phyloP scores from a whole-genome alignment of 2,113 vertebrate species.

The Noctilio leporinus region DNA sequence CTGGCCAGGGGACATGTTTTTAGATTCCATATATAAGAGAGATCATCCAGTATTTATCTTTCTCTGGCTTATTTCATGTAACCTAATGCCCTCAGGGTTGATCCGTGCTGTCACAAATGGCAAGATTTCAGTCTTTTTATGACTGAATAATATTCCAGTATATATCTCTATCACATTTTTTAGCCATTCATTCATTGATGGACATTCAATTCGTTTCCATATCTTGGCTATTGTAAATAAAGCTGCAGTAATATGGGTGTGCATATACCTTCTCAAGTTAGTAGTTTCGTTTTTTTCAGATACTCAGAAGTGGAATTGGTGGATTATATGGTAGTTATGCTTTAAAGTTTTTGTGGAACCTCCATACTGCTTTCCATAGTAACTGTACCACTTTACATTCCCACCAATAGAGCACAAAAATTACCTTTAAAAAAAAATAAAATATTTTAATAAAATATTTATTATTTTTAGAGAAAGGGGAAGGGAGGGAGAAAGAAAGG shows the following conservation, averaged over 20 bases:
- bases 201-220: not conserved
- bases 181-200: not conserved
- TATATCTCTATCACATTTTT: not conserved
- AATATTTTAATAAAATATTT: too few species aligned
- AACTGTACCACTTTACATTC: not conserved
- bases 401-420: not conserved
- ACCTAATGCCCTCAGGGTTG: not conserved
- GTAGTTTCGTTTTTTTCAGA: too few species aligned
- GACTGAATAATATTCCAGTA: not conserved
- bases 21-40: not conserved
- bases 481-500: too few species aligned
- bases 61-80: not conserved
- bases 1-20: too few species aligned
- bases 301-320: too few species aligned
- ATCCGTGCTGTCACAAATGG: not conserved
- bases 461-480: too few species aligned
- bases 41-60: not conserved
- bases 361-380: not conserved
- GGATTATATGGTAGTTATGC: too few species aligned
- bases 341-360: not conserved
- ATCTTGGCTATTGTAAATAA: too few species aligned
- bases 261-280: too few species aligned
- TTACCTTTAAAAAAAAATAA: too few species aligned
- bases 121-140: not conserved
- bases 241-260: too few species aligned